phyloP scores from a whole-genome alignment of 1,140 invertebrate genomes.

The Carcinoscorpius rotundicauda region DNA sequence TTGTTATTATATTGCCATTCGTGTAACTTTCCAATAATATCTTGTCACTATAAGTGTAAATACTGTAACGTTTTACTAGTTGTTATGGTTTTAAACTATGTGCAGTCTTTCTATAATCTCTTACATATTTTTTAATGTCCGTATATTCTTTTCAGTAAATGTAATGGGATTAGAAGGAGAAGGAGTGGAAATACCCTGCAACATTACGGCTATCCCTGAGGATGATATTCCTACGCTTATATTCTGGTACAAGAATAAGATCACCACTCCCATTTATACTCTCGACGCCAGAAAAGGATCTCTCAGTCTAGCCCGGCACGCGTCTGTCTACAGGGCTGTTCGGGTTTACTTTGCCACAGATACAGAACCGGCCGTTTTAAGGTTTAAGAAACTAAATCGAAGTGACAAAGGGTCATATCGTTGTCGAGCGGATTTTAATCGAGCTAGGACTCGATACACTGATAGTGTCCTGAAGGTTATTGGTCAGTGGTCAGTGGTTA shows the following conservation, averaged over 20 bases:
- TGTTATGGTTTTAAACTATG: too few species aligned
- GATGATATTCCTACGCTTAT: slow-evolving; percentile 61
- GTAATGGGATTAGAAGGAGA: slow-evolving; percentile 35
- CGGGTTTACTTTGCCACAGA: slow-evolving; percentile 9
- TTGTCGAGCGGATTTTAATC: slow-evolving; percentile 72
- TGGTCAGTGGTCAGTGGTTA: slow-evolving; percentile 45
- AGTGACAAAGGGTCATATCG: slow-evolving; percentile 64
- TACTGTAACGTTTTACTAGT: too few species aligned
- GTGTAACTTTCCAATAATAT: too few species aligned
- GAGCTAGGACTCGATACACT: slow-evolving; percentile 69
- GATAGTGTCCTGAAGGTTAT: slow-evolving; percentile 73
- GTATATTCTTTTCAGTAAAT: too few species aligned
- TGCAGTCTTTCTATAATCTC: too few species aligned
- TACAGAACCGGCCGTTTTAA: slow-evolving; percentile 6
- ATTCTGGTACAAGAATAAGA: slow-evolving; percentile 71
- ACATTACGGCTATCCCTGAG: slow-evolving; percentile 52
- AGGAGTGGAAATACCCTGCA: slow-evolving; percentile 59
- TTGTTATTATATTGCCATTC: too few species aligned
- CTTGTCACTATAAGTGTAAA: too few species aligned
- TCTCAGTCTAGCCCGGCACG: slow-evolving; percentile 10
- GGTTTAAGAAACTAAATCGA: slow-evolving; percentile 4
- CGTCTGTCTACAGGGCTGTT: slow-evolving; percentile 4
- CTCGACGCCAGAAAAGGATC: slow-evolving; percentile 13
- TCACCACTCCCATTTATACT: slow-evolving; percentile 55
- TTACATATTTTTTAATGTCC: too few species aligned